A percentile compares a stretch with the other conserved stretches of the same genome.
Evolutionary conservation across 2,797 vertebrate genomes (phyloP).

Genomic region (Lacerta bilineata): DNA sequence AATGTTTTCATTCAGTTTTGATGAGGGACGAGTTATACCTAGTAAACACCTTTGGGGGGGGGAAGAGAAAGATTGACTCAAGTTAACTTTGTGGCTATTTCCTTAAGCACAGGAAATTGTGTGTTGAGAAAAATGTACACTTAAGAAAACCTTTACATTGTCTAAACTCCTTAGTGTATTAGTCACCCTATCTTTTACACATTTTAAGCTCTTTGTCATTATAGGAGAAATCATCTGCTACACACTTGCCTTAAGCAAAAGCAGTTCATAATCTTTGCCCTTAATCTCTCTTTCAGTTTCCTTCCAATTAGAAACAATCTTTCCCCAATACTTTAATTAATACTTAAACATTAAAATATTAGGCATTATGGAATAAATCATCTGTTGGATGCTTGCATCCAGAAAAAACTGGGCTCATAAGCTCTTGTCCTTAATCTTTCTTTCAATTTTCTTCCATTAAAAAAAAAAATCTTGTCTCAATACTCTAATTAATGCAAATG

Average conservation of each 20-base stretch:
- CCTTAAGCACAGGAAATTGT: conserved; percentile 30
- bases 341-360: conserved; percentile 83
- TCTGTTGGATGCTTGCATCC: conserved; percentile 77
- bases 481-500: conserved; percentile 85
- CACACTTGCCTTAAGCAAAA: conserved; percentile 78
- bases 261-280: conserved; percentile 75
- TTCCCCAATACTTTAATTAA: conserved; percentile 82
- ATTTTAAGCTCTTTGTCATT: conserved; percentile 77
- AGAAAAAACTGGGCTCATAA: conserved; percentile 79
- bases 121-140: conserved; percentile 53
- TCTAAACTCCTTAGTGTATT: conserved; percentile 62
- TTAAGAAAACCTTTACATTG: conserved; percentile 37
- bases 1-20: not conserved
- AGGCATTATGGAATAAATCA: conserved; percentile 80
- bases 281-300: conserved; percentile 82
- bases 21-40: too few species aligned
- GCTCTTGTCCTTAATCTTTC: conserved; percentile 83
- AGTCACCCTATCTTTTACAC: conserved; percentile 80
- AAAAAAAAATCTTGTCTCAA: conserved; percentile 79
- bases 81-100: conserved; percentile 1
- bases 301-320: conserved; percentile 81
- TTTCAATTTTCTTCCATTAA: conserved; percentile 84
- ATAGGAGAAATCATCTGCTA: conserved; percentile 79
- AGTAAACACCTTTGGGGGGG: not conserved
- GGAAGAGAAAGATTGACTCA: not conserved